A percentile compares a stretch with the other conserved stretches of the same genome.
These are phyloP conservation scores for Eupithecia vulgata DNA, from an alignment of 2,888 invertebrate species.

Conservation along the genomic window DNA sequence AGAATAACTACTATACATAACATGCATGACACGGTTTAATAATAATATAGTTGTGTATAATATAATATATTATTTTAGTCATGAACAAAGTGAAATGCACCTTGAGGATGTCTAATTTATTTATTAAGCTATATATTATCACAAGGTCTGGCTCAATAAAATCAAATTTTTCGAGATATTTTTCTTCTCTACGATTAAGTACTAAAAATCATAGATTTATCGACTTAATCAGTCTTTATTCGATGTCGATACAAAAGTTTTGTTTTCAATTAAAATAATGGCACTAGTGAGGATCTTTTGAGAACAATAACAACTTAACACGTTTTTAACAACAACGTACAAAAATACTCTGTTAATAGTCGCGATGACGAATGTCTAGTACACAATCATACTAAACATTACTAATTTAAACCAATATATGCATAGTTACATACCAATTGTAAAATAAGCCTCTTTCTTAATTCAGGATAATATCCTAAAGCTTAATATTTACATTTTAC, in stretches of 20 bases:
- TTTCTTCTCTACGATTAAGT: conserved; percentile 5
- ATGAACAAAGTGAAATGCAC: neutral
- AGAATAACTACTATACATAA: neutral
- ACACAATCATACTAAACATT: neutral
- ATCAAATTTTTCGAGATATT: neutral
- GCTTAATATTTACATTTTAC: conserved; percentile 16
- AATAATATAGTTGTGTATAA: neutral
- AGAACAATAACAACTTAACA: conserved; percentile 49
- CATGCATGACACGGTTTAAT: neutral
- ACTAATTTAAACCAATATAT: conserved; percentile 24
- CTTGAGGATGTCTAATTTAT: neutral
- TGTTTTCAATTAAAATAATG: conserved; percentile 62
- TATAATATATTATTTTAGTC: neutral
- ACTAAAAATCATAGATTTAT: conserved; percentile 33
- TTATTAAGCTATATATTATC: conserved; percentile 12
- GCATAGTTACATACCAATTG: conserved; percentile 51
- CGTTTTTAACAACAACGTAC: conserved; percentile 71
- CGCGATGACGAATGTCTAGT: neutral
- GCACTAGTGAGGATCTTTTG: conserved; percentile 67
- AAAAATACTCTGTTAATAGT: conserved; percentile 63
- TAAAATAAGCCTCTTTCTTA: conserved; percentile 20
- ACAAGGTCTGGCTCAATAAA: conserved; percentile 12
- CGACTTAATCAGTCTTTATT: conserved; percentile 75
- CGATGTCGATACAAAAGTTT: conserved; percentile 66
- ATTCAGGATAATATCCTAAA: neutral